A percentile compares a stretch with the other conserved stretches of the same genome.
Evolutionary conservation across 2,888 invertebrate genomes (phyloP).

Genomic region (Orchesella flavescens): DNA sequence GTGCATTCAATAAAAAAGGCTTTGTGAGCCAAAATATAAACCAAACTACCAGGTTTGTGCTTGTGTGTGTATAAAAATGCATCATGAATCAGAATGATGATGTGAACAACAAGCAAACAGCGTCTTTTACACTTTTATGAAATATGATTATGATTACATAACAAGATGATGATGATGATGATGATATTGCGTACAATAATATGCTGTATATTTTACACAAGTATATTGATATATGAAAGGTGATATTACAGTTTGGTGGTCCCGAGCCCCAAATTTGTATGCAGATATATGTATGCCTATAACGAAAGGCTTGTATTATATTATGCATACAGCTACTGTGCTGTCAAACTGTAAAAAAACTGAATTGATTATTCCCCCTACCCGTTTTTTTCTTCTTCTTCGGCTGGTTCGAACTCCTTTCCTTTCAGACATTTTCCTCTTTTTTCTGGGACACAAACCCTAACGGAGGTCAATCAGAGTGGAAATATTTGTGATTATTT

Average conservation of each 20-base stretch:
- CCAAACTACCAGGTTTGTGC: neutral
- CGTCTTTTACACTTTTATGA: constrained; percentile 31
- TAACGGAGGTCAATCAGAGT: constrained; percentile 54
- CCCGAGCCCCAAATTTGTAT: no score
- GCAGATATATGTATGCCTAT: no score
- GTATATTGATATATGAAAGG: neutral
- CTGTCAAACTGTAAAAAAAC: neutral
- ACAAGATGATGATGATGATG: no score
- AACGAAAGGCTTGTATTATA: neutral
- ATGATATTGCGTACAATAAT: no score
- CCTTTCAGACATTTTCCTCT: neutral
- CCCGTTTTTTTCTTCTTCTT: neutral
- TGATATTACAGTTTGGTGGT: no score
- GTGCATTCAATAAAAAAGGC: neutral
- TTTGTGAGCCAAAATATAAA: no score
- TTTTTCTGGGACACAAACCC: constrained; percentile 33
- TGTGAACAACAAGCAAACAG: constrained; percentile 26
- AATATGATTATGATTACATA: neutral
- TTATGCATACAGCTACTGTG: neutral
- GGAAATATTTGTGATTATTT: constrained; percentile 58
- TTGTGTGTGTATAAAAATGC: neutral
- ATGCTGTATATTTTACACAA: neutral
- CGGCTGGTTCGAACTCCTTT: neutral
- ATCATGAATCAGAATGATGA: neutral
- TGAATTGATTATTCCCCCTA: neutral